Percentiles rank a stretch among this genome's conserved stretches.
These are phyloP conservation scores for Odontamblyopus lacepedii DNA, from an alignment of 2,797 vertebrate genomes.

Conservation along the genomic window DNA sequence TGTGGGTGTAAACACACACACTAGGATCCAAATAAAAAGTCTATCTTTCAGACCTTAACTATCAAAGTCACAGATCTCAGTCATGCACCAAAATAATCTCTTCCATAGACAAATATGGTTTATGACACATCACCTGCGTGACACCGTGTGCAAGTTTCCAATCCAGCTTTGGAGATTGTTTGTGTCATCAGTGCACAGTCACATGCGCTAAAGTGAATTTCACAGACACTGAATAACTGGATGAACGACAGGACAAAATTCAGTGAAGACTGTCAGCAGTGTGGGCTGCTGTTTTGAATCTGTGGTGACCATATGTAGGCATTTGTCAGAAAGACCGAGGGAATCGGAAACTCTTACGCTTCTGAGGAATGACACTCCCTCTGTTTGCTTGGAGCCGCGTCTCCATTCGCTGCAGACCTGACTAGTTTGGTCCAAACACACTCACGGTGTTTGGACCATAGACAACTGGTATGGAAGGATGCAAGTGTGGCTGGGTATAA, in stretches of 20 bases:
- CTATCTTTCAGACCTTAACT: not conserved
- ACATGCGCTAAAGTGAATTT: not conserved
- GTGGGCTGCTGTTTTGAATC: slow-evolving; percentile 35
- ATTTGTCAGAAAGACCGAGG: slow-evolving; percentile 57
- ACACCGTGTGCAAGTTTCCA: not conserved
- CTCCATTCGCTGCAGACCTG: slow-evolving; percentile 55
- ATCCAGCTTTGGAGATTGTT: not conserved
- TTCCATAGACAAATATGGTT: not conserved
- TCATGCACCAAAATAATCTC: not conserved
- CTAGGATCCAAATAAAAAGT: slow-evolving; percentile 14
- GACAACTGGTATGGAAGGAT: slow-evolving; percentile 71
- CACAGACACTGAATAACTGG: not conserved
- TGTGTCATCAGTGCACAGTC: not conserved
- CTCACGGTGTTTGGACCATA: slow-evolving; percentile 39
- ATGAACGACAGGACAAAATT: slow-evolving; percentile 4
- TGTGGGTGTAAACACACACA: slow-evolving; percentile 22
- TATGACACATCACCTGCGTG: not conserved
- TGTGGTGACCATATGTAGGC: slow-evolving; percentile 67
- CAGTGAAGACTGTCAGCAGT: slow-evolving; percentile 3
- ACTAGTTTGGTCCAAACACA: slow-evolving; percentile 16
- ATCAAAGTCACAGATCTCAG: not conserved
- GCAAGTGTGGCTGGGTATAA: slow-evolving; percentile 66
- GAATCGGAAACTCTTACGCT: slow-evolving; percentile 70
- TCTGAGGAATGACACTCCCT: slow-evolving; percentile 61
- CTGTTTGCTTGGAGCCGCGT: slow-evolving; percentile 40